Evolutionary conservation across 2,113 vertebrate species (phyloP).

Genomic region (Sinocyclocheilus maitianheensis): DNA sequence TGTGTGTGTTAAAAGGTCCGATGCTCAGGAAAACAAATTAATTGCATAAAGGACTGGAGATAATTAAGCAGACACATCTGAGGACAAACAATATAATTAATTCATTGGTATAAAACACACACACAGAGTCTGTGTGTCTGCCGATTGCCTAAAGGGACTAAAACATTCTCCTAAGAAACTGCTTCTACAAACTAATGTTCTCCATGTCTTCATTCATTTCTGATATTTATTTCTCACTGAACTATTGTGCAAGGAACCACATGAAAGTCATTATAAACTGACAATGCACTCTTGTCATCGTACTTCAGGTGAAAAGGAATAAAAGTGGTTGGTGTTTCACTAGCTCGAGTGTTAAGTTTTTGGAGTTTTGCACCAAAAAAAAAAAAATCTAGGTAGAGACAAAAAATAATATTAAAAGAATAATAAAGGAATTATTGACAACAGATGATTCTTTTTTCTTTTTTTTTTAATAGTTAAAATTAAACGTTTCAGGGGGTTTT

Average conservation of each 20-base stretch:
- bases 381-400: not conserved
- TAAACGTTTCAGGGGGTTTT: too few species aligned
- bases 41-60: slow-evolving; percentile 21
- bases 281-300: not conserved
- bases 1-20: not conserved
- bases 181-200: not conserved
- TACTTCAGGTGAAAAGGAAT: not conserved
- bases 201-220: not conserved
- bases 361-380: not conserved
- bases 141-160: not conserved
- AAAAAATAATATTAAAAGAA: not conserved
- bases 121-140: not conserved
- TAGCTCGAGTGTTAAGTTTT: not conserved
- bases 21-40: not conserved
- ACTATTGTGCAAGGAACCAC: not conserved
- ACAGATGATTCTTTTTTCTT: too few species aligned
- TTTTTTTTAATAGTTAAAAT: too few species aligned
- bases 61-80: slow-evolving; percentile 32
- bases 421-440: too few species aligned
- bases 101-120: not conserved
- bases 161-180: not conserved
- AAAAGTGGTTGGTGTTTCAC: not conserved
- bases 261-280: not conserved
- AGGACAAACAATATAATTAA: slow-evolving; percentile 43
- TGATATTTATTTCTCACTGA: not conserved